These are phyloP conservation scores for Invenusta paracnida DNA, from an alignment of 2,888 invertebrate genomes.

Conservation along the genomic window DNA sequence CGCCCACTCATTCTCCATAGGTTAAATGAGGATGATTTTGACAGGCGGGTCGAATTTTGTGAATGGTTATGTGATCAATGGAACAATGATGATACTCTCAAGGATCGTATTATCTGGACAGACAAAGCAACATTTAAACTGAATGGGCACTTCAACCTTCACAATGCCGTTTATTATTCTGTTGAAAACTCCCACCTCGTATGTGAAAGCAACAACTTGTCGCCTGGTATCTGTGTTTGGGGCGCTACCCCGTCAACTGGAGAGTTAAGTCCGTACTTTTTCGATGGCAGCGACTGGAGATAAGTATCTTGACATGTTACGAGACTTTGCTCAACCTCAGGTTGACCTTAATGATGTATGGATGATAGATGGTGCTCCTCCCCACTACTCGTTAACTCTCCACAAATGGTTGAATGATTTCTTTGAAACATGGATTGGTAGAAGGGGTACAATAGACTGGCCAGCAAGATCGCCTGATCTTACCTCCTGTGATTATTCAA, in stretches of 20 bases:
- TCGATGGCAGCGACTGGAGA: conserved; percentile 2
- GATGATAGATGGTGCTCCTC: conserved; percentile 14
- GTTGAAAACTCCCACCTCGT: not conserved
- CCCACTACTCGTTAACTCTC: not conserved
- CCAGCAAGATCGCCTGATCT: not conserved
- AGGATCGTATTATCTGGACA: conserved; percentile 22
- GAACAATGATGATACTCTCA: conserved; percentile 11
- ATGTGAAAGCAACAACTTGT: conserved; percentile 19
- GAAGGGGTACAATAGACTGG: conserved; percentile 15
- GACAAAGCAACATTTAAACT: conserved; percentile 8
- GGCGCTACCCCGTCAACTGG: not conserved
- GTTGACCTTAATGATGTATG: conserved; percentile 18
- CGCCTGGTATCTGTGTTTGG: conserved; percentile 26
- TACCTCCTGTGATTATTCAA: conserved; percentile 10
- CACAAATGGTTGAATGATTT: not conserved
- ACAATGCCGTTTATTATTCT: conserved; percentile 20
- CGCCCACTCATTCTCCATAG: not conserved
- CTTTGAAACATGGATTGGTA: conserved; percentile 12
- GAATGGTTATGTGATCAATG: not conserved
- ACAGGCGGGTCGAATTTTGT: conserved; percentile 5
- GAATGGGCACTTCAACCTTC: not conserved
- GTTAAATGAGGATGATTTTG: not conserved
- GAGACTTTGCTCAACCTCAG: conserved; percentile 4
- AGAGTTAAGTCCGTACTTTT: not conserved
- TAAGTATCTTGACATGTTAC: conserved; percentile 26